Conservation (phyloP, 2,888 invertebrate species). For the Eupithecia tripunctaria region DNA sequence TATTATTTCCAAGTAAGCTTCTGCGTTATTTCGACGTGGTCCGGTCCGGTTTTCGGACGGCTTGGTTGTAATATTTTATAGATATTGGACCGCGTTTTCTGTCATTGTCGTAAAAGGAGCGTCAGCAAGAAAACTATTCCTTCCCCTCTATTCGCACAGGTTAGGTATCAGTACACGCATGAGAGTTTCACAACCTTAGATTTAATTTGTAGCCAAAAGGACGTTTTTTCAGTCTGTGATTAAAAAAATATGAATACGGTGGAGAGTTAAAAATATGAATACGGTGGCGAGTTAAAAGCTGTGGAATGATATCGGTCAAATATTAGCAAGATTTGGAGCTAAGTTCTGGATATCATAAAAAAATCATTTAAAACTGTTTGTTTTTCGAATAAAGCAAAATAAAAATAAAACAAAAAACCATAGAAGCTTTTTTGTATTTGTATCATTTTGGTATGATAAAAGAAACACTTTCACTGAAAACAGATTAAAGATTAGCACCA, state of each 20-base stretch:
- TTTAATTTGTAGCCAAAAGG: background rate
- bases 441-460: no score
- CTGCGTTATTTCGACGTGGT: slow-evolving; percentile 30
- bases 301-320: background rate
- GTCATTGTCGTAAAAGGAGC: slow-evolving; percentile 84
- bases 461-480: no score
- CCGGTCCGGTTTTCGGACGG: slow-evolving; percentile 44
- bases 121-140: slow-evolving; percentile 84
- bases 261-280: no score
- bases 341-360: background rate
- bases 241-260: background rate
- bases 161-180: slow-evolving; percentile 10
- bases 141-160: slow-evolving; percentile 62
- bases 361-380: no score
- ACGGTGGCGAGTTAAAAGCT: no score
- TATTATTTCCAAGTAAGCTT: background rate
- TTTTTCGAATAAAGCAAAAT: no score
- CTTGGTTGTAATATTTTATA: slow-evolving; percentile 75
- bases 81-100: slow-evolving; percentile 82
- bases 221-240: background rate
- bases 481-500: no score
- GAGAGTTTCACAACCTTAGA: slow-evolving; percentile 15
- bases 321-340: background rate
- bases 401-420: no score
- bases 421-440: no score